Evolutionary conservation across 1,140 invertebrate species (phyloP).

Genomic region (Paralvinella palmiformis): DNA sequence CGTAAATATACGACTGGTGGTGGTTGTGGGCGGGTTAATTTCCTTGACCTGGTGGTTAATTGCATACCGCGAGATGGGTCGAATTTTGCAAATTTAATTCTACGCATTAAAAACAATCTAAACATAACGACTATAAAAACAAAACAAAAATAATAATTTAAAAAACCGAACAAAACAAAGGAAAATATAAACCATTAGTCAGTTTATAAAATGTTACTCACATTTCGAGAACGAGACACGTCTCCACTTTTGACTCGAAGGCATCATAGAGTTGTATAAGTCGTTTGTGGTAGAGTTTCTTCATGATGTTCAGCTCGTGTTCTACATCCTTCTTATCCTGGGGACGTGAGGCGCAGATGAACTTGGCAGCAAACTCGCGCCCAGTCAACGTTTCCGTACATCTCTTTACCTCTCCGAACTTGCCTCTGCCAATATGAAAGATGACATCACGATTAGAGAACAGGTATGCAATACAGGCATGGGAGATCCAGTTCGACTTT

Average conservation of each 20-base stretch:
- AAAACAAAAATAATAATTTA: too few relatives aligned
- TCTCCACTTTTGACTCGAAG: conserved; percentile 83
- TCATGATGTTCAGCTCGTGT: conserved; percentile 95
- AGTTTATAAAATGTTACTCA: too few relatives aligned
- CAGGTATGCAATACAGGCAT: background rate
- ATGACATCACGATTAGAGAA: background rate
- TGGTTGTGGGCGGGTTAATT: too few relatives aligned
- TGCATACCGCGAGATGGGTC: too few relatives aligned
- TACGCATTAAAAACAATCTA: too few relatives aligned
- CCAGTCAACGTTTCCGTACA: conserved; percentile 78
- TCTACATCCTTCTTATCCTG: conserved; percentile 84
- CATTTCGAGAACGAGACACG: conserved; percentile 93
- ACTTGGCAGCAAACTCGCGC: conserved; percentile 83
- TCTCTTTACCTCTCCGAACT: conserved; percentile 94
- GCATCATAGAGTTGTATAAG: conserved; percentile 94
- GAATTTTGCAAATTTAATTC: too few relatives aligned
- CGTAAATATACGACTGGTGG: too few relatives aligned
- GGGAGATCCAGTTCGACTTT: background rate
- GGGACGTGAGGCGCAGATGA: conserved; percentile 74
- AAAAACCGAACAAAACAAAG: too few relatives aligned
- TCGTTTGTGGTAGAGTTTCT: conserved; percentile 81
- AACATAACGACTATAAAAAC: too few relatives aligned
- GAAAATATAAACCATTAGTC: too few relatives aligned
- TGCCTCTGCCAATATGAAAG: conserved; percentile 65
- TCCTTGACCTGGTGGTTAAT: too few relatives aligned